These are phyloP conservation scores for Patella pellucida DNA, from an alignment of 2,888 invertebrate genomes.

Conservation along the genomic window DNA sequence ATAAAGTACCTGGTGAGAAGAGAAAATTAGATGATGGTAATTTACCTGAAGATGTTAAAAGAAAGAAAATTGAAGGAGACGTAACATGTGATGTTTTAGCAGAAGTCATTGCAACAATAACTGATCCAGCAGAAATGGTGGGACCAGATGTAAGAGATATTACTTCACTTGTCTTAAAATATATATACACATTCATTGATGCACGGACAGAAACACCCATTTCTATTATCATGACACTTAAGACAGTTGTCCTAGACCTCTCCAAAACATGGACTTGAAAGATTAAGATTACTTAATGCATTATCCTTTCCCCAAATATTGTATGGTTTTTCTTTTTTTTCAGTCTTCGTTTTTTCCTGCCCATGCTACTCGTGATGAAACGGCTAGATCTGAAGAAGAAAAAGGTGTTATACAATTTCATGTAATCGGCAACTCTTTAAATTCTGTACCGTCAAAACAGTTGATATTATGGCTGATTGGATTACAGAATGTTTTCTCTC, in stretches of 20 bases:
- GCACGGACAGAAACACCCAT: too few relatives aligned
- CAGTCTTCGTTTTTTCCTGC: slow-evolving; percentile 47
- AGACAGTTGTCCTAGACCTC: too few relatives aligned
- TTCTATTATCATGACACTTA: too few relatives aligned
- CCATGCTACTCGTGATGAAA: slow-evolving; percentile 86
- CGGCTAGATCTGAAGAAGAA: slow-evolving; percentile 90
- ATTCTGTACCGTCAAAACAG: slow-evolving; percentile 83
- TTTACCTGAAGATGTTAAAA: slow-evolving; percentile 57
- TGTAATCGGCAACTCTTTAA: slow-evolving; percentile 92
- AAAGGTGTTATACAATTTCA: slow-evolving; percentile 92
- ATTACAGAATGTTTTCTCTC: slow-evolving; percentile 93
- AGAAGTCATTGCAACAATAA: slow-evolving; percentile 85
- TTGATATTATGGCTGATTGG: slow-evolving; percentile 94
- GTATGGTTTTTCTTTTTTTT: not conserved
- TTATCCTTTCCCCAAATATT: not conserved
- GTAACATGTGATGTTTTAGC: slow-evolving; percentile 84
- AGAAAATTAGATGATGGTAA: slow-evolving; percentile 57
- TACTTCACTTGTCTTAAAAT: not conserved
- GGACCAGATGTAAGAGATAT: slow-evolving; percentile 79
- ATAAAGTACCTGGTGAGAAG: slow-evolving; percentile 49
- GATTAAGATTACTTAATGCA: not conserved
- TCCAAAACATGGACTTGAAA: too few relatives aligned
- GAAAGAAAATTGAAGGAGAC: slow-evolving; percentile 74
- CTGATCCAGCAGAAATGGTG: slow-evolving; percentile 82
- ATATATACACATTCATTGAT: not conserved